Conservation (phyloP, 2,113 vertebrate genomes). For the Xyrauchen texanus region DNA sequence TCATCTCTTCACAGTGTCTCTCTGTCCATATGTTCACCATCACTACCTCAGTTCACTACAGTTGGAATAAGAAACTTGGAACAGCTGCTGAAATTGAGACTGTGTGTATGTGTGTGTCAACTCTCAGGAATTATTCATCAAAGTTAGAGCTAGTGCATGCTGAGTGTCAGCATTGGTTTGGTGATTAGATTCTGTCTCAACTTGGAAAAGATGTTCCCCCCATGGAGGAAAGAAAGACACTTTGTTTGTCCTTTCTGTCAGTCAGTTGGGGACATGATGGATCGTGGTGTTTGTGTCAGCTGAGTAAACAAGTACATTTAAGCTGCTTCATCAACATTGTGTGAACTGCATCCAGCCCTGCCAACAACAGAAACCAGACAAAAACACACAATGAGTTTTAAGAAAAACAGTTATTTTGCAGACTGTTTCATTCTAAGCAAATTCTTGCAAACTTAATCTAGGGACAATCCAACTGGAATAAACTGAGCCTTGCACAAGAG, state of each 20-base stretch:
- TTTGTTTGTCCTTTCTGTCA: constrained; percentile 39
- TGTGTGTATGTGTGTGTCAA: constrained; percentile 18
- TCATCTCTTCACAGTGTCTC: constrained; percentile 31
- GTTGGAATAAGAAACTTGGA: constrained; percentile 17
- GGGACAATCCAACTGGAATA: not conserved
- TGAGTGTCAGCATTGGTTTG: constrained; percentile 22
- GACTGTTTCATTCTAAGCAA: not conserved
- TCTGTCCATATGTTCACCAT: constrained; percentile 44
- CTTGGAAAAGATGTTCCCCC: constrained; percentile 33
- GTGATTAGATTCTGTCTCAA: constrained; percentile 41
- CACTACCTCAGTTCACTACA: constrained; percentile 24
- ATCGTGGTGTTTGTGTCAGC: constrained; percentile 45
- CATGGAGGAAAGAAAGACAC: constrained; percentile 10
- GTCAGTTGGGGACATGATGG: constrained; percentile 26
- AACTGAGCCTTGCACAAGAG: no score
- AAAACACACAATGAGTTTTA: not conserved
- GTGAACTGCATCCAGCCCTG: not conserved
- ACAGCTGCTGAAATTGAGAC: constrained; percentile 36
- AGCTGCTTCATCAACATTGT: constrained; percentile 29
- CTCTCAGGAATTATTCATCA: constrained; percentile 44
- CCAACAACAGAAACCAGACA: not conserved
- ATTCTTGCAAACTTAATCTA: not conserved
- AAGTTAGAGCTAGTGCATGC: constrained; percentile 24
- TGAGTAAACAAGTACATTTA: constrained; percentile 36
- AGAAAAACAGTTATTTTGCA: not conserved